phyloP scores from a whole-genome alignment of 2,888 invertebrate genomes.

The Clepsis dumicolana region DNA sequence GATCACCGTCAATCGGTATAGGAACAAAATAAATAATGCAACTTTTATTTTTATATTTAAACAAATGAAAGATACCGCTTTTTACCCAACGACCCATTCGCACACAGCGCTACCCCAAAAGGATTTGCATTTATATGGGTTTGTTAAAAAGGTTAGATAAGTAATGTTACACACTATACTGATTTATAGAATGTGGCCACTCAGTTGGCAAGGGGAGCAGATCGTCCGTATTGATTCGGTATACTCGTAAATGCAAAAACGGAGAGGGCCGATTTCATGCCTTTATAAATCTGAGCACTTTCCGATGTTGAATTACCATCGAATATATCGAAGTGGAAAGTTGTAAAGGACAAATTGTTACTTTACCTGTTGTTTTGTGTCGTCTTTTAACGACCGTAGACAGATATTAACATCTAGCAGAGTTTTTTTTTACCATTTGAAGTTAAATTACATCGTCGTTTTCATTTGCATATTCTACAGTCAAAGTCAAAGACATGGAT shows the following conservation, averaged over 20 bases:
- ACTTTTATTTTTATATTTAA: no score
- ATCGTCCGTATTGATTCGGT: neutral
- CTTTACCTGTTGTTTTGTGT: no score
- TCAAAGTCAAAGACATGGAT: no score
- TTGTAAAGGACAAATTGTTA: neutral
- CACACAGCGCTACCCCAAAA: neutral
- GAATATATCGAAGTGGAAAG: no score
- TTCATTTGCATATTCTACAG: no score
- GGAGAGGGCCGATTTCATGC: neutral
- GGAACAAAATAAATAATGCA: no score
- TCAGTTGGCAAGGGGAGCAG: neutral
- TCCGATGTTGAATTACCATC: no score
- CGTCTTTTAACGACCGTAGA: no score
- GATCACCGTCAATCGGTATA: no score
- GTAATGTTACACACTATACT: slow-evolving; percentile 3
- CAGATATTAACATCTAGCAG: no score
- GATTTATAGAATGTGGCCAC: slow-evolving; percentile 7
- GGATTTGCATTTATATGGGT: slow-evolving; percentile 4
- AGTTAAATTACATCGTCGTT: no score
- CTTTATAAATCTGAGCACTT: neutral
- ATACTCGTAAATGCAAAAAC: slow-evolving; percentile 3
- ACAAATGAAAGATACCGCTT: neutral
- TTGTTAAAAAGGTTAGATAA: slow-evolving; percentile 5
- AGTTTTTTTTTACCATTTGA: no score
- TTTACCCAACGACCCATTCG: neutral